These are phyloP conservation scores for Thalassarche chlororhynchos DNA, from an alignment of 2,113 vertebrate species.

Conservation along the genomic window DNA sequence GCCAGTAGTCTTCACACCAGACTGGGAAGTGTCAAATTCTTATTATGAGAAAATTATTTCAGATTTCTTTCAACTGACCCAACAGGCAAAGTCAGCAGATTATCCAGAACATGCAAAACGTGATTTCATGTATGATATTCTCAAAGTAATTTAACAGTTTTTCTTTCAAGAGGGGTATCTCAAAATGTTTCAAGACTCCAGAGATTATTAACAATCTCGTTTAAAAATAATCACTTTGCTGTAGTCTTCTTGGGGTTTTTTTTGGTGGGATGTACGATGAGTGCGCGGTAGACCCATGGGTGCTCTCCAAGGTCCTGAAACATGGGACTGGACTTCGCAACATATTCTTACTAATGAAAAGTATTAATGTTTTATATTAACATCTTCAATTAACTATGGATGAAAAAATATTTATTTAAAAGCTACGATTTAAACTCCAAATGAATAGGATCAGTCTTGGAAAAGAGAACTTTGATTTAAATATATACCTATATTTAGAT, in stretches of 20 bases:
- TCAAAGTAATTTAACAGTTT: not conserved
- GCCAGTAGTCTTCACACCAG: not conserved
- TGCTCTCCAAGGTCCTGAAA: conserved; percentile 81
- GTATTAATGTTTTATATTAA: conserved; percentile 20
- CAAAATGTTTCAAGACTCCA: not conserved
- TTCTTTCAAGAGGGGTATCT: not conserved
- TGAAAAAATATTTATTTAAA: conserved; percentile 29
- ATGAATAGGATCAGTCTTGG: conserved; percentile 1
- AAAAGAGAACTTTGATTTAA: conserved; percentile 41
- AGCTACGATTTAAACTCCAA: not conserved
- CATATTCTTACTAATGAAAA: not conserved
- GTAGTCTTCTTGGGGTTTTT: rapidly evolving
- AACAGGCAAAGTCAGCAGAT: not conserved
- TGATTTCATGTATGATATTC: not conserved
- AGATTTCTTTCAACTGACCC: not conserved
- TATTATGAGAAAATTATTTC: not conserved
- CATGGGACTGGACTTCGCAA: not conserved
- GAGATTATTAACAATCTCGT: not conserved
- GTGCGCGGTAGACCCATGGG: not conserved
- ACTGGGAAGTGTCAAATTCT: not conserved
- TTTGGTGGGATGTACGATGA: rapidly evolving
- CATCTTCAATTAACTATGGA: conserved; percentile 2
- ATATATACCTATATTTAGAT: conserved; percentile 37
- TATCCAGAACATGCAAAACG: not conserved
- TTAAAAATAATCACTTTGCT: not conserved